Evolutionary conservation across 2,113 vertebrate species (phyloP).

Genomic region (Labrus mixtus): DNA sequence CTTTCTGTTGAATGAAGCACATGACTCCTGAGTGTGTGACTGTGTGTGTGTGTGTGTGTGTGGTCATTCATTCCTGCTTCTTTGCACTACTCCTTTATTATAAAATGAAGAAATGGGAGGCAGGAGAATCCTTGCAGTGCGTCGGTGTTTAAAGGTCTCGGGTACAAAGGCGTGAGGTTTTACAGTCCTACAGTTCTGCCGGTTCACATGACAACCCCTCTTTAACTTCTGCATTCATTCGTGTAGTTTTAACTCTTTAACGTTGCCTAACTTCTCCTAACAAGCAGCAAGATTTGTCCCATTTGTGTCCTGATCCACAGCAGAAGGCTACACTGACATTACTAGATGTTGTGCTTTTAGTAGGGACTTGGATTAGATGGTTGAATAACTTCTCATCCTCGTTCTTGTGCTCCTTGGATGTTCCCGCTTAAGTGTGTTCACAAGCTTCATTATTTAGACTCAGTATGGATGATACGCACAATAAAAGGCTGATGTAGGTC

Average conservation of each 20-base stretch:
- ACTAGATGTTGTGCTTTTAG: background rate
- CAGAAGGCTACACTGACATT: background rate
- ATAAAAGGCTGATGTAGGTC: too few species aligned
- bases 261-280: background rate
- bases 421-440: too few species aligned
- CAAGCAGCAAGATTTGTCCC: background rate
- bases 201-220: background rate
- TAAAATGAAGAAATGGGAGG: background rate
- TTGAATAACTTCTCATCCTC: background rate
- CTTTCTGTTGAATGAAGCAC: conserved; percentile 37
- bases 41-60: conserved; percentile 12
- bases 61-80: conserved; percentile 14
- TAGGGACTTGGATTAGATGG: background rate
- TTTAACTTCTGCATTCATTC: background rate
- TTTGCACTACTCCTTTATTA: background rate
- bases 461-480: too few species aligned
- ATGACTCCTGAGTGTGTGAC: conserved; percentile 49
- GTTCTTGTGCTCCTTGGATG: background rate
- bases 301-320: too few species aligned
- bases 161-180: background rate
- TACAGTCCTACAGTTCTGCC: background rate
- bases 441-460: too few species aligned
- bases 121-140: background rate
- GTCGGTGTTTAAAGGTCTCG: conserved; percentile 4
- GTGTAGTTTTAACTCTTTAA: background rate